Percentiles rank a stretch among this genome's conserved stretches.
Evolutionary conservation across 1,140 invertebrate genomes (phyloP).

Genomic region (Temnothorax longispinosus): DNA sequence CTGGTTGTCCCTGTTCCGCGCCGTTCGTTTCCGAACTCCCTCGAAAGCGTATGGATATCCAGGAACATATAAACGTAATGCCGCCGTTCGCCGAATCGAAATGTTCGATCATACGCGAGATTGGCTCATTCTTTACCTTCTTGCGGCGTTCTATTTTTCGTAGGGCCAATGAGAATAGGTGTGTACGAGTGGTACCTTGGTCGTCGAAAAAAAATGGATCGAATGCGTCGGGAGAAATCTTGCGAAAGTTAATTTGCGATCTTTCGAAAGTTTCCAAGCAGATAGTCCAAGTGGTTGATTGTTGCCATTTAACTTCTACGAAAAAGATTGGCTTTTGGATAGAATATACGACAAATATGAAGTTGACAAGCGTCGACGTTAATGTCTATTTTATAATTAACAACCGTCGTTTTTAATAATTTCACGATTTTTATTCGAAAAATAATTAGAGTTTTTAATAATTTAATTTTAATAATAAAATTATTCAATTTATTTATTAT

Average conservation of each 20-base stretch:
- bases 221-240: slow-evolving; percentile 16
- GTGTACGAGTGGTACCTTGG: slow-evolving; percentile 61
- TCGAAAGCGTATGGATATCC: slow-evolving; percentile 56
- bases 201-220: slow-evolving; percentile 20
- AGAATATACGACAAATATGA: neutral
- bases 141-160: slow-evolving; percentile 72
- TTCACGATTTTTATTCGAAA: neutral
- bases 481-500: neutral
- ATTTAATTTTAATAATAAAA: neutral
- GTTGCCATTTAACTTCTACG: neutral
- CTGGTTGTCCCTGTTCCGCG: slow-evolving; percentile 28
- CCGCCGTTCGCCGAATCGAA: slow-evolving; percentile 75
- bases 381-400: neutral
- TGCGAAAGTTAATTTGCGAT: slow-evolving; percentile 23
- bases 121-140: slow-evolving; percentile 81
- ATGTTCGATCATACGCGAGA: slow-evolving; percentile 82
- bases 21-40: neutral
- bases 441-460: neutral
- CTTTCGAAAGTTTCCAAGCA: neutral
- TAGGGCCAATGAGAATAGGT: slow-evolving; percentile 59
- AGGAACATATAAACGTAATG: slow-evolving; percentile 65
- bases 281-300: neutral
- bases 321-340: no score
- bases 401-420: neutral
- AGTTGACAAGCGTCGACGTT: neutral